Evolutionary conservation across 2,113 vertebrate genomes (phyloP).

Genomic region (Chlorocebus sabaeus): DNA sequence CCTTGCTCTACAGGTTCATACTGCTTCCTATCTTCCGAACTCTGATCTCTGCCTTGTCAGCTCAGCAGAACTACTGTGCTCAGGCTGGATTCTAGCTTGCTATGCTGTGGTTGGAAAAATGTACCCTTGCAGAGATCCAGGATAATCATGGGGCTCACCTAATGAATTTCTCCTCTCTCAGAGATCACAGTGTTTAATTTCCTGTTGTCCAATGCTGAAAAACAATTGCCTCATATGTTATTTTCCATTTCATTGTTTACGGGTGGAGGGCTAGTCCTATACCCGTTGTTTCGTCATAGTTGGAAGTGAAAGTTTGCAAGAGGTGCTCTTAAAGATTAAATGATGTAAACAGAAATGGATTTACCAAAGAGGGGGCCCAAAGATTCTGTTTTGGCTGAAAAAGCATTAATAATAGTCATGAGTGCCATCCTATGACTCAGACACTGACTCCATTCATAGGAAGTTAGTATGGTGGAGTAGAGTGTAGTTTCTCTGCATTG

Average conservation of each 20-base stretch:
- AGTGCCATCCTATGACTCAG: not conserved
- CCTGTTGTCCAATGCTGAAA: not conserved
- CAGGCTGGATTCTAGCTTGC: not conserved
- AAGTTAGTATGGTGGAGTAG: not conserved
- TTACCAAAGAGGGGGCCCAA: not conserved
- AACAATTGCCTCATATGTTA: not conserved
- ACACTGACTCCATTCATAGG: not conserved
- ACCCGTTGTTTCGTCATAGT: not conserved
- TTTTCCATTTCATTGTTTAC: not conserved
- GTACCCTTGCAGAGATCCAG: not conserved
- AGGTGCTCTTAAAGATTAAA: not conserved
- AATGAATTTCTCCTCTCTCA: not conserved
- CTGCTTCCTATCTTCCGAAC: not conserved
- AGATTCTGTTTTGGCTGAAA: not conserved
- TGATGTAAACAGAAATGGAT: not conserved
- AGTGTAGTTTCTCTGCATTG: not conserved
- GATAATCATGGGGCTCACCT: not conserved
- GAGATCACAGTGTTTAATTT: not conserved
- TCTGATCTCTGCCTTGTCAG: not conserved
- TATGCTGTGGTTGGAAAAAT: not conserved
- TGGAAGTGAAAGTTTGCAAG: not conserved
- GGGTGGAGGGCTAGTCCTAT: not conserved
- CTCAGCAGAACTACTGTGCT: not conserved
- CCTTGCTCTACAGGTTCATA: not conserved
- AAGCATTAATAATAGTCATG: not conserved